Evolutionary conservation across 2,797 vertebrate genomes (phyloP).

Genomic region (Chelon labrosus): DNA sequence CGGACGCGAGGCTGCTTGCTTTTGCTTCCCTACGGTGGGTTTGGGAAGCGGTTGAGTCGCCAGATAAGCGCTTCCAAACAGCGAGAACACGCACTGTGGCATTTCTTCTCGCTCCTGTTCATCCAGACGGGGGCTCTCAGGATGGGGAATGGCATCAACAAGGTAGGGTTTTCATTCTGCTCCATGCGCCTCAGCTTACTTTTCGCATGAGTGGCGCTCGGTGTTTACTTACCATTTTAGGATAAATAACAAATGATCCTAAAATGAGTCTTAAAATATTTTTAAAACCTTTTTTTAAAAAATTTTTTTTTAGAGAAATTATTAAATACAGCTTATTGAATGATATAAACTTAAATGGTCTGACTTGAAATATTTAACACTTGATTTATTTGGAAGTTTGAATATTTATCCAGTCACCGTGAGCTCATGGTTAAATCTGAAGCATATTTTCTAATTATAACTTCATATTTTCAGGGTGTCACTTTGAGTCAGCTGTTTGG

Average conservation of each 20-base stretch:
- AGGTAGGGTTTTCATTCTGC: slow-evolving; percentile 70
- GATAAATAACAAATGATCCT: neutral
- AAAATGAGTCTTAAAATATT: neutral
- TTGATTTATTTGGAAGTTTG: neutral
- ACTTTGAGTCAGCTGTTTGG: slow-evolving; percentile 26
- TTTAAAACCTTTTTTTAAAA: neutral
- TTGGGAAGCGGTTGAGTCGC: slow-evolving; percentile 32
- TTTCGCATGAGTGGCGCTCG: slow-evolving; percentile 6
- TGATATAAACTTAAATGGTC: neutral
- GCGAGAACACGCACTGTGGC: slow-evolving; percentile 2
- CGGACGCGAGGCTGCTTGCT: slow-evolving; percentile 35
- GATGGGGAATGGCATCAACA: slow-evolving; percentile 88
- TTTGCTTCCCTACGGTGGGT: slow-evolving; percentile 21
- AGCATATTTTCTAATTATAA: slow-evolving; percentile 6
- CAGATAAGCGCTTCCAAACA: slow-evolving; percentile 6
- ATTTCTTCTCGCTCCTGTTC: neutral
- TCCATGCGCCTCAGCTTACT: slow-evolving; percentile 11
- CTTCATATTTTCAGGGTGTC: slow-evolving; percentile 14
- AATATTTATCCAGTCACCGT: neutral
- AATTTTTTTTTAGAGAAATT: neutral
- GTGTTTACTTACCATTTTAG: slow-evolving; percentile 1
- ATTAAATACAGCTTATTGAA: neutral
- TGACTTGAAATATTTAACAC: neutral
- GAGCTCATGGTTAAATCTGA: neutral
- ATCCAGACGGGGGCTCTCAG: slow-evolving; percentile 23